A percentile compares a stretch with the other conserved stretches of the same genome.
phyloP scores from a whole-genome alignment of 2,797 vertebrate species.

The Australoheros facetus region DNA sequence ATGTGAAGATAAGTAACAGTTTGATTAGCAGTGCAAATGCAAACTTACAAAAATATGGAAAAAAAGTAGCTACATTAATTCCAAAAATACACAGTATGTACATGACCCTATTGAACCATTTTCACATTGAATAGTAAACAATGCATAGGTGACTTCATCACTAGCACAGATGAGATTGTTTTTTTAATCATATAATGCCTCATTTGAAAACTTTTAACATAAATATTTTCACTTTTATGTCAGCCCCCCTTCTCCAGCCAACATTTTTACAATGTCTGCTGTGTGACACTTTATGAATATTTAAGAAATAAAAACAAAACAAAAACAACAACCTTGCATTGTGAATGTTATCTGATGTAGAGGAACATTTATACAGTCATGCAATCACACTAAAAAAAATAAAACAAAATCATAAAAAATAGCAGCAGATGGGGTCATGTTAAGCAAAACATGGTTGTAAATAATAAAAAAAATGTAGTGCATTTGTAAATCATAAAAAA shows the following conservation, averaged over 20 bases:
- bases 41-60: constrained; percentile 59
- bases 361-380: neutral
- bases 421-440: constrained; percentile 64
- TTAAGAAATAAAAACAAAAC: constrained; percentile 1
- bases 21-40: constrained; percentile 60
- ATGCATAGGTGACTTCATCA: constrained; percentile 79
- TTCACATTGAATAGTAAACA: constrained; percentile 78
- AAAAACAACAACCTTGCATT: neutral
- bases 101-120: constrained; percentile 69
- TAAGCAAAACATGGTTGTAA: constrained; percentile 45
- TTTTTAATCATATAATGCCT: constrained; percentile 58
- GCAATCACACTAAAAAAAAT: constrained; percentile 34
- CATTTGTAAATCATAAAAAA: constrained; percentile 39
- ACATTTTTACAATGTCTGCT: constrained; percentile 1
- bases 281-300: constrained; percentile 27
- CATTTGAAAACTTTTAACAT: constrained; percentile 73
- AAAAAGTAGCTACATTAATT: constrained; percentile 58
- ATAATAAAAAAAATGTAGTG: constrained; percentile 50
- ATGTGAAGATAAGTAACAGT: constrained; percentile 40
- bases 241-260: constrained; percentile 29
- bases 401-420: constrained; percentile 33
- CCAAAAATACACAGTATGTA: constrained; percentile 71
- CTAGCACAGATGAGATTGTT: constrained; percentile 69
- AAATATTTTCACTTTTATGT: constrained; percentile 63
- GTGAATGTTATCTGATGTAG: neutral